These are phyloP conservation scores for Bradysia coprophila DNA, from an alignment of 1,140 invertebrate species.

Conservation along the genomic window DNA sequence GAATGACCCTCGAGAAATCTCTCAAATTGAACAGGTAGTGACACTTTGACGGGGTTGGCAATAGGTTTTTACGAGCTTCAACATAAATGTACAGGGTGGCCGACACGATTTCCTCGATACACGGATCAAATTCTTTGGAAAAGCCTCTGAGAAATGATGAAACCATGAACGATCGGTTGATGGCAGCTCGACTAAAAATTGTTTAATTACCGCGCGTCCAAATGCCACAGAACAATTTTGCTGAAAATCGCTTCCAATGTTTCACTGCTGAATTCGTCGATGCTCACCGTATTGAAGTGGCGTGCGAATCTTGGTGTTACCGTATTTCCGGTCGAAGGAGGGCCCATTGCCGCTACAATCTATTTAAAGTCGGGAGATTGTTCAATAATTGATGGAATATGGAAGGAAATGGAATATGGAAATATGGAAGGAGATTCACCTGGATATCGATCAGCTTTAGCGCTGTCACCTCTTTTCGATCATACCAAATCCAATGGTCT, in stretches of 20 bases:
- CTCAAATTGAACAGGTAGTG: conserved; percentile 91
- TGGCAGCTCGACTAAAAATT: not conserved
- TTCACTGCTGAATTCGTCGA: conserved; percentile 79
- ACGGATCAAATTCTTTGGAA: conserved; percentile 87
- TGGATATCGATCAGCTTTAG: conserved; percentile 80
- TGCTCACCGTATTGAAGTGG: conserved; percentile 76
- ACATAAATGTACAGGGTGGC: conserved; percentile 81
- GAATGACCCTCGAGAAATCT: conserved; percentile 83
- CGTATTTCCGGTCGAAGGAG: conserved; percentile 57
- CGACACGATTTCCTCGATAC: conserved; percentile 71
- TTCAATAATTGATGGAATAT: too few species aligned
- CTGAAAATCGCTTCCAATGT: conserved; percentile 76
- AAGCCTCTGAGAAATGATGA: conserved; percentile 50
- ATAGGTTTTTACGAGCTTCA: conserved; percentile 54
- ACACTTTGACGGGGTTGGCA: conserved; percentile 80
- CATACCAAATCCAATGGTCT: conserved; percentile 86
- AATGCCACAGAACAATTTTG: conserved; percentile 86
- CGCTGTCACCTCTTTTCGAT: conserved; percentile 66
- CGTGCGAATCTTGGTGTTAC: conserved; percentile 75
- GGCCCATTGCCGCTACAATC: conserved; percentile 77
- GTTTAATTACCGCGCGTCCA: conserved; percentile 52
- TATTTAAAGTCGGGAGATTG: too few species aligned
- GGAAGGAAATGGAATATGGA: conserved; percentile 6
- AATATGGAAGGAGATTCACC: conserved; percentile 24
- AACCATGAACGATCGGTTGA: too few species aligned